phyloP scores from a whole-genome alignment of 2,113 vertebrate species.

The Condylura cristata region DNA sequence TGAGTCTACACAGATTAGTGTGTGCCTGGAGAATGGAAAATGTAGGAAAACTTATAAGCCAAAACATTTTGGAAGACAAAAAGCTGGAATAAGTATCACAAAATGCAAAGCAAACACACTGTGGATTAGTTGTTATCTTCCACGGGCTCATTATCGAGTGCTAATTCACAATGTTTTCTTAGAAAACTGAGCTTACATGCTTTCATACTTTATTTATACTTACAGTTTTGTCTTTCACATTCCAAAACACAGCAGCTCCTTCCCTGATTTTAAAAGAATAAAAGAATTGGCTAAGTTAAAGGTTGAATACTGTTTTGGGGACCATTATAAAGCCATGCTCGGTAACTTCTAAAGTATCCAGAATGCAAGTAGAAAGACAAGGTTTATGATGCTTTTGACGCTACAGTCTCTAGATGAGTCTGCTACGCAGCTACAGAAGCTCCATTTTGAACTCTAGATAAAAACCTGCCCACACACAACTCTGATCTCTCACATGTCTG shows the following conservation, averaged over 20 bases:
- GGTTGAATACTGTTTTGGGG: not conserved
- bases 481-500: not conserved
- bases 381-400: not conserved
- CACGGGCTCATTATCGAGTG: not conserved
- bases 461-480: not conserved
- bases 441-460: not conserved
- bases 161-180: not conserved
- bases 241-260: conserved; percentile 98
- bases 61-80: conserved; percentile 30
- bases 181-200: not conserved
- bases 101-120: not conserved
- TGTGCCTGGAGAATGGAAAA: not conserved
- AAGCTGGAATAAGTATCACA: not conserved
- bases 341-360: not conserved
- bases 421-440: not conserved
- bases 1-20: not conserved
- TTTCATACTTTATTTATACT: conserved; percentile 74
- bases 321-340: not conserved
- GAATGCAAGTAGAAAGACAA: not conserved
- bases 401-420: not conserved
- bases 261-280: conserved; percentile 89
- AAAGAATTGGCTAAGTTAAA: conserved; percentile 73
- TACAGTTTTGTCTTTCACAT: conserved; percentile 96
- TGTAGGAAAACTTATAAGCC: not conserved
- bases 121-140: not conserved